phyloP scores from a whole-genome alignment of 2,888 invertebrate genomes.

The Drosophila putrida region DNA sequence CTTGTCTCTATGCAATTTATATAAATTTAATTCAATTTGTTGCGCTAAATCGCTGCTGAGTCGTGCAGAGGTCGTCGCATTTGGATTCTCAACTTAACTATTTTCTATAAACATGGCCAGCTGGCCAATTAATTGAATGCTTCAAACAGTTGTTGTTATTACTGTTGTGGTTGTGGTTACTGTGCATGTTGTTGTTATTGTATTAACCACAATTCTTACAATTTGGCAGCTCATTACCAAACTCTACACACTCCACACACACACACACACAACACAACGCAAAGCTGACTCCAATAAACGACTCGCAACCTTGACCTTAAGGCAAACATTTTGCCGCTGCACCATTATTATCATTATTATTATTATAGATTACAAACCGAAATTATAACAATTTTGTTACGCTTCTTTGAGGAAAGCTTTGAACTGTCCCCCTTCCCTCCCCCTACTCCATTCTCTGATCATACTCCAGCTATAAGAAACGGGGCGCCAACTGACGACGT shows the following conservation, averaged over 20 bases:
- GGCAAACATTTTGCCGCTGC: conserved; percentile 44
- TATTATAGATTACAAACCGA: conserved; percentile 69
- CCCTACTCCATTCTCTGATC: not conserved
- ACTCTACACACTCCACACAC: conserved; percentile 33
- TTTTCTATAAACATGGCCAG: conserved; percentile 59
- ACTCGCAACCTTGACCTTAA: conserved; percentile 78
- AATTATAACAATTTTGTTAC: conserved; percentile 82
- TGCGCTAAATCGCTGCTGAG: conserved; percentile 70
- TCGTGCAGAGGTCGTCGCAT: conserved; percentile 67
- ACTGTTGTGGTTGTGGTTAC: conserved; percentile 3
- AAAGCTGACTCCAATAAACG: conserved; percentile 67
- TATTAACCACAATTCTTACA: conserved; percentile 71
- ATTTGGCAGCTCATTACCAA: conserved; percentile 79
- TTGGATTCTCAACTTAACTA: conserved; percentile 58
- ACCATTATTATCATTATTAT: conserved; percentile 57
- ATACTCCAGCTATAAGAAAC: conserved; percentile 7
- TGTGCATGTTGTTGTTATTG: conserved; percentile 16
- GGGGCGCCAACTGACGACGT: conserved; percentile 57
- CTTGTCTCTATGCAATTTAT: conserved; percentile 71
- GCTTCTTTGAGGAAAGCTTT: conserved; percentile 78
- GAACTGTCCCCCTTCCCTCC: not conserved
- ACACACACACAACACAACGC: no score
- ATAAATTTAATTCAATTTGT: conserved; percentile 80
- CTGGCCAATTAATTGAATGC: conserved; percentile 66
- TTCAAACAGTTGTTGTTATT: conserved; percentile 27